Conservation (phyloP, 2,797 vertebrate species). For the Monodelphis domestica region DNA sequence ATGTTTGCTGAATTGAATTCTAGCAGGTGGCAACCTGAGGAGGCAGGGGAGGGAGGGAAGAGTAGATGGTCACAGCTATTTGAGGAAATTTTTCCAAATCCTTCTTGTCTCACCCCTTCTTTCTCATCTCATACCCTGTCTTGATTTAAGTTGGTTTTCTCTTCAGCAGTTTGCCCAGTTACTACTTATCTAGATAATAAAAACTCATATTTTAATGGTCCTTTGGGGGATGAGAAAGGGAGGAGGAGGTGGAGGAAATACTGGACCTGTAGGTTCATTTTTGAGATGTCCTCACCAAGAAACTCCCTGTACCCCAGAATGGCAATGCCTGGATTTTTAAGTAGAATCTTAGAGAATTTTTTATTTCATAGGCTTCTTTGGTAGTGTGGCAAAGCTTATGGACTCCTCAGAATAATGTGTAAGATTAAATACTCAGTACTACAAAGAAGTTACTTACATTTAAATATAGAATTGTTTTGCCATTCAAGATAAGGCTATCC, state of each 20-base stretch:
- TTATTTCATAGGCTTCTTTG: background rate
- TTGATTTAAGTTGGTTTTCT: background rate
- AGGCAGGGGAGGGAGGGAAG: background rate
- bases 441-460: background rate
- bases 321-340: background rate
- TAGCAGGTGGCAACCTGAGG: background rate
- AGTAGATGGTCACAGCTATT: background rate
- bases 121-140: background rate
- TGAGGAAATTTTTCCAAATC: background rate
- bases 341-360: background rate
- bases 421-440: background rate
- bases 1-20: background rate
- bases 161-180: background rate
- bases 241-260: background rate
- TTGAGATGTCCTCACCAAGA: background rate
- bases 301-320: background rate
- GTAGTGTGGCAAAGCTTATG: background rate
- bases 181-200: background rate
- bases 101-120: background rate
- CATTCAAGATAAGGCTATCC: background rate
- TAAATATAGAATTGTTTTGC: background rate
- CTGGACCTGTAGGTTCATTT: background rate
- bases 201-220: background rate
- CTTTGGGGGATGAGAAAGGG: background rate
- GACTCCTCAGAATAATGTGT: background rate